Percentiles rank a stretch among this genome's conserved stretches.
phyloP scores from a whole-genome alignment of 2,888 invertebrate species.

The Eremobia ochroleuca region DNA sequence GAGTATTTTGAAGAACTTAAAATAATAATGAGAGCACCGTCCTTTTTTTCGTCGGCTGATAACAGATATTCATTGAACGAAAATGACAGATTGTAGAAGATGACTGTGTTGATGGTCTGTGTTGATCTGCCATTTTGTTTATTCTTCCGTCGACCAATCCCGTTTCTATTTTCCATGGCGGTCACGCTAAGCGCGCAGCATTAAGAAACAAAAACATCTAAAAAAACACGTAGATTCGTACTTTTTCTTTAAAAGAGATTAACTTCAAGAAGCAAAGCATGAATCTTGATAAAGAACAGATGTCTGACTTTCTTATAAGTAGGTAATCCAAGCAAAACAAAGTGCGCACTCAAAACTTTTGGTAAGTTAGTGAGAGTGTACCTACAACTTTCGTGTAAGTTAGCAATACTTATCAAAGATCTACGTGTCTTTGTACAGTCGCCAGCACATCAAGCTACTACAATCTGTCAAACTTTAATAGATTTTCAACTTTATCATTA shows the following conservation, averaged over 20 bases:
- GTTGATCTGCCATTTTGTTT: no score
- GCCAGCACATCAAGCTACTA: no score
- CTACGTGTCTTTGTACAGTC: constrained; percentile 6
- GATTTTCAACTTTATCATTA: no score
- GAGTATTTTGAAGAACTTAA: background rate
- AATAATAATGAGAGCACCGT: background rate
- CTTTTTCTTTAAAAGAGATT: background rate
- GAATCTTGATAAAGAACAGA: constrained; percentile 3
- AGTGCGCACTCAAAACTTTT: constrained; percentile 36
- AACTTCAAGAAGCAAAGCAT: constrained; percentile 7
- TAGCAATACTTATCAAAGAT: constrained; percentile 25
- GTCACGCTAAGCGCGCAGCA: no score
- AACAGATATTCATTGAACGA: background rate
- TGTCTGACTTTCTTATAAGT: constrained; percentile 34
- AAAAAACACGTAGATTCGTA: background rate
- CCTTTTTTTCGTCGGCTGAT: background rate
- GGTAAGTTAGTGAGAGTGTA: constrained; percentile 22
- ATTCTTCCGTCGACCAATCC: no score
- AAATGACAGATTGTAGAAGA: background rate
- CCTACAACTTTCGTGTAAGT: constrained; percentile 19
- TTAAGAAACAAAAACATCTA: no score
- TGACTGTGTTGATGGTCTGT: no score
- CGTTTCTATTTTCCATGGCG: no score
- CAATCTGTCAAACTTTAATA: no score
- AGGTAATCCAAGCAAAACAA: constrained; percentile 23